Percentiles rank a stretch among this genome's conserved stretches.
These are phyloP conservation scores for Aplidium turbinatum DNA, from an alignment of 23 tunicate species.

Conservation along the genomic window DNA sequence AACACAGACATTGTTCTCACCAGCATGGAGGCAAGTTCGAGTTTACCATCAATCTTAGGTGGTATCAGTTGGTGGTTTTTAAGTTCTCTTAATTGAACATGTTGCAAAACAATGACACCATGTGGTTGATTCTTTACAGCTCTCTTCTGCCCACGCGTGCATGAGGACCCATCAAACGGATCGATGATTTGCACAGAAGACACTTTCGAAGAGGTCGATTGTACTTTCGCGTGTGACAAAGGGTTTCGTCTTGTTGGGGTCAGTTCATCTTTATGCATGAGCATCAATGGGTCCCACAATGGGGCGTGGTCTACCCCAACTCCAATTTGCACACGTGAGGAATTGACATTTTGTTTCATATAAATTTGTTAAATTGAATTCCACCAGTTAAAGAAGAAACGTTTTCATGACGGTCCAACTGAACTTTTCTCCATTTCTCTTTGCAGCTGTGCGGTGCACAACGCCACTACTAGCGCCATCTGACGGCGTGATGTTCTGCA, in stretches of 20 bases:
- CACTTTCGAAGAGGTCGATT: not conserved
- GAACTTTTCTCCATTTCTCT: no score
- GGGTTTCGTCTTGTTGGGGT: not conserved
- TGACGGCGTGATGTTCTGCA: no score
- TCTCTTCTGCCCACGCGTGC: not conserved
- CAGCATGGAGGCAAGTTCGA: no score
- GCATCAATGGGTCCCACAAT: conserved; percentile 15
- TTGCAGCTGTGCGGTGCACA: no score
- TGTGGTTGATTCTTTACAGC: not conserved
- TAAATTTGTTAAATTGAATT: no score
- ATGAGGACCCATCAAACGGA: conserved; percentile 1
- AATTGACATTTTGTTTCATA: not conserved
- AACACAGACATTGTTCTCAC: no score
- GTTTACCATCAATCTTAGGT: no score
- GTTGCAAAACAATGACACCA: not conserved
- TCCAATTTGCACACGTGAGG: conserved; percentile 45
- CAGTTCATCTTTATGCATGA: not conserved
- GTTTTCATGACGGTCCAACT: no score
- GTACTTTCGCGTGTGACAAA: not conserved
- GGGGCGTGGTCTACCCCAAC: conserved; percentile 41
- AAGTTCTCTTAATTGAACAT: no score
- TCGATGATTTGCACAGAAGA: conserved; percentile 2
- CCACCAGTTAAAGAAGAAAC: no score
- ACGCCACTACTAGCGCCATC: no score
- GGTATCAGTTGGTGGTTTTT: no score